phyloP scores from a whole-genome alignment of 2,797 vertebrate species.

The Neomorphus geoffroyi region DNA sequence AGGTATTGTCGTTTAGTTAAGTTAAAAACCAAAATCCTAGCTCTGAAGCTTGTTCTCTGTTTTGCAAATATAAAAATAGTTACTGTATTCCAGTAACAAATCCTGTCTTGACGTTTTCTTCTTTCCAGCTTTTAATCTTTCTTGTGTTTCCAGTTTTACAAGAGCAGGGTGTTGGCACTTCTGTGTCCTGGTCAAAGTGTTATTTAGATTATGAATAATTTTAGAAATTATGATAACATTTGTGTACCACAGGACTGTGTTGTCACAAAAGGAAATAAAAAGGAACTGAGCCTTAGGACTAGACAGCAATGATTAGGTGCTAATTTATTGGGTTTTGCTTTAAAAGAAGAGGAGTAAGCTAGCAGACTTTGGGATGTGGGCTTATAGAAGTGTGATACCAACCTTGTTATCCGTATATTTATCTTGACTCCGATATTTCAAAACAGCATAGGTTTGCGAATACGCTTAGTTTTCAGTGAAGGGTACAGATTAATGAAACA shows the following conservation, averaged over 20 bases:
- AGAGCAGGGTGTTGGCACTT: not conserved
- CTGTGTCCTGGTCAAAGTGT: not conserved
- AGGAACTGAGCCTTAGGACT: not conserved
- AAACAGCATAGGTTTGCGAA: not conserved
- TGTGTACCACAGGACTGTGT: not conserved
- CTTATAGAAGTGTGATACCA: not conserved
- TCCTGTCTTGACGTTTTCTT: not conserved
- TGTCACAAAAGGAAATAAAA: not conserved
- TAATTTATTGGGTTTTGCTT: not conserved
- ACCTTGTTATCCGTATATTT: not conserved
- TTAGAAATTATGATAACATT: not conserved
- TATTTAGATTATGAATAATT: conserved; percentile 13
- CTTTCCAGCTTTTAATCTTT: not conserved
- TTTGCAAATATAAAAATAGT: not conserved
- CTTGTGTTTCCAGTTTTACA: conserved; percentile 21
- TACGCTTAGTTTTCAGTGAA: not conserved
- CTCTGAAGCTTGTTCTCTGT: not conserved
- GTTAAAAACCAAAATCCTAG: not conserved
- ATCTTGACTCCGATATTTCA: not conserved
- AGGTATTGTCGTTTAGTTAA: not conserved
- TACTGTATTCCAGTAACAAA: not conserved
- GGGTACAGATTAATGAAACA: not conserved
- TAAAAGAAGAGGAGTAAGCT: not conserved
- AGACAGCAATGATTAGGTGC: not conserved
- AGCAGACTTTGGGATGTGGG: not conserved